Evolutionary conservation across 2,888 invertebrate genomes (phyloP).

Genomic region (Drosophila buzzatii): DNA sequence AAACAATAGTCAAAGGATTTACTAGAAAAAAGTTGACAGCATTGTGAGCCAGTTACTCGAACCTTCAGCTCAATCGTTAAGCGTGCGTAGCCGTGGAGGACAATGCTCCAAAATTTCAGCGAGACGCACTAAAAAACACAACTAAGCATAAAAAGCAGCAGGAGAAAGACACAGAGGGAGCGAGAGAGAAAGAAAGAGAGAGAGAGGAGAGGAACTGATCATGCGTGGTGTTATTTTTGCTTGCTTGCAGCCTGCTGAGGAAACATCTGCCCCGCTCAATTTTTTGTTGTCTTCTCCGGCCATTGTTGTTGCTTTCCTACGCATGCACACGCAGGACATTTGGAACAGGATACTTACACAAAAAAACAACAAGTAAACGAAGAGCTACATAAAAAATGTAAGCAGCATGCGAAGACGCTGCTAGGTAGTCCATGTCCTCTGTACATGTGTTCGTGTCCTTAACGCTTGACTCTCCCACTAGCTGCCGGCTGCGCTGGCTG

Average conservation of each 20-base stretch:
- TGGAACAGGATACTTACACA: constrained; percentile 67
- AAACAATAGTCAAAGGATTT: constrained; percentile 55
- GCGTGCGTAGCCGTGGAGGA: constrained; percentile 37
- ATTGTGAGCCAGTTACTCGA: constrained; percentile 53
- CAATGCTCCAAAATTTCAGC: constrained; percentile 57
- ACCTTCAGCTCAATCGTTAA: constrained; percentile 13
- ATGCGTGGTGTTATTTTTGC: constrained; percentile 76
- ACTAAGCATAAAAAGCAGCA: constrained; percentile 50
- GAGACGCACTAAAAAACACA: constrained; percentile 56
- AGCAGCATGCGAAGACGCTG: constrained; percentile 38
- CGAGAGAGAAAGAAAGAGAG: not conserved
- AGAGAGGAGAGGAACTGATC: constrained; percentile 62
- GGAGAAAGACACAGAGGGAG: constrained; percentile 10
- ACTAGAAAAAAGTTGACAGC: constrained; percentile 33
- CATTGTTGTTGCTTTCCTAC: constrained; percentile 56
- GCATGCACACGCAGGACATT: constrained; percentile 71
- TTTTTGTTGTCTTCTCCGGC: constrained; percentile 54
- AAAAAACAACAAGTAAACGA: constrained; percentile 49
- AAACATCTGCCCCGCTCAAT: constrained; percentile 80
- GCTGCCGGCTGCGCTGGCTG: constrained; percentile 36
- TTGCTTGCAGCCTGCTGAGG: constrained; percentile 76
- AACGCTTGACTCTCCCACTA: constrained; percentile 53
- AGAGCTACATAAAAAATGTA: constrained; percentile 52
- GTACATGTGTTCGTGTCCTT: constrained; percentile 24
- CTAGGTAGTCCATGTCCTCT: constrained; percentile 33